Evolutionary conservation across 2,888 invertebrate genomes (phyloP).

Genomic region (Drosophila kambysellisi): DNA sequence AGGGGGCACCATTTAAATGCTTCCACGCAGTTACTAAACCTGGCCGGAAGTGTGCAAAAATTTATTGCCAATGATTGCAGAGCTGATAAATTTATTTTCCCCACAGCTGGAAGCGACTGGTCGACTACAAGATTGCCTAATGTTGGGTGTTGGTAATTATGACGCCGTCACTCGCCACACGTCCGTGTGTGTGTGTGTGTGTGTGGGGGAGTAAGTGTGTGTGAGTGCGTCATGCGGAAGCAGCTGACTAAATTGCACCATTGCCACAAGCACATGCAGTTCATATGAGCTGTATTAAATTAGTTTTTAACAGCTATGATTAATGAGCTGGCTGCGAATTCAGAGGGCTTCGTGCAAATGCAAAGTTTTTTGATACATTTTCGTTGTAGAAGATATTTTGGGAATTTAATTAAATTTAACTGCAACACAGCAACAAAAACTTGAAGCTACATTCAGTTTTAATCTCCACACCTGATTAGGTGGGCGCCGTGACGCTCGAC

Average conservation of each 20-base stretch:
- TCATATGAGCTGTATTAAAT: constrained; percentile 68
- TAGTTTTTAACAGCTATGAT: constrained; percentile 48
- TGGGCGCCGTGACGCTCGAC: background rate
- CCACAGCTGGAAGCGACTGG: constrained; percentile 39
- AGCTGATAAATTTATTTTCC: constrained; percentile 75
- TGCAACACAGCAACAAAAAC: background rate
- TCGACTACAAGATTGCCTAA: constrained; percentile 11
- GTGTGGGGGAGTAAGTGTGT: constrained; percentile 12
- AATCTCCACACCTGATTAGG: background rate
- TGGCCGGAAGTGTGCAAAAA: constrained; percentile 51
- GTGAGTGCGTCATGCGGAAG: constrained; percentile 48
- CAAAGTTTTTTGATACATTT: constrained; percentile 20
- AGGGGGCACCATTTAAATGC: constrained; percentile 71
- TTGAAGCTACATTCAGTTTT: background rate
- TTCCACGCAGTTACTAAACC: constrained; percentile 10
- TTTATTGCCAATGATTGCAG: constrained; percentile 72
- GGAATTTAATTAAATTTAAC: constrained; percentile 16
- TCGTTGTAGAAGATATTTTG: background rate
- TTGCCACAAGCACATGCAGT: constrained; percentile 52
- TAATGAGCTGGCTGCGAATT: constrained; percentile 54
- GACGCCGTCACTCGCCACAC: constrained; percentile 50
- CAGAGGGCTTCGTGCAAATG: constrained; percentile 25
- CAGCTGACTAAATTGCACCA: constrained; percentile 64
- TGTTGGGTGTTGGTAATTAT: constrained; percentile 61
- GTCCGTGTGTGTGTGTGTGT: constrained; percentile 21